Percentiles rank a stretch among this genome's conserved stretches.
Conservation (phyloP, 1,140 invertebrate genomes). For the Zaprionus tsacasi region DNA sequence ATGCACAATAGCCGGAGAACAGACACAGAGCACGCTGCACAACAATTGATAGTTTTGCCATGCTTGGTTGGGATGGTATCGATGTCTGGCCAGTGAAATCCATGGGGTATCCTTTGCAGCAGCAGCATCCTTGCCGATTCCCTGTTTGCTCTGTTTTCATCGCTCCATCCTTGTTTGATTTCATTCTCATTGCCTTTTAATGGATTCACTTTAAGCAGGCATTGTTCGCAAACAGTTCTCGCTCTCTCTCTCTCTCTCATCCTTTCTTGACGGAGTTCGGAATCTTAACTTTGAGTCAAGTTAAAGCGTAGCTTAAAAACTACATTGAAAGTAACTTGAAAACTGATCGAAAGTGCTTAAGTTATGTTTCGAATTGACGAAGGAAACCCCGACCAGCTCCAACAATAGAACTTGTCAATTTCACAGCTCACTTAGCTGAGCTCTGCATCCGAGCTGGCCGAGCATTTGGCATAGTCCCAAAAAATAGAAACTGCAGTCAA, state of each 20-base stretch:
- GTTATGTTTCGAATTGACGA: not conserved
- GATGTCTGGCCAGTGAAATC: not conserved
- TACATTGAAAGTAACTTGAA: not conserved
- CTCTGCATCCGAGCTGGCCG: constrained; percentile 1
- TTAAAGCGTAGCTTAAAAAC: not conserved
- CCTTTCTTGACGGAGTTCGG: not conserved
- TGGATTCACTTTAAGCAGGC: constrained; percentile 33
- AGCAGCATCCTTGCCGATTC: not conserved
- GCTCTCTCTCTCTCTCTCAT: constrained; percentile 3
- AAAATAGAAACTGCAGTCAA: constrained; percentile 11
- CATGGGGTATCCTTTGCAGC: constrained; percentile 11
- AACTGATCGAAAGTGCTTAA: constrained; percentile 1
- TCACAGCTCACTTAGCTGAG: constrained; percentile 5
- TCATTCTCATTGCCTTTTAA: constrained; percentile 31
- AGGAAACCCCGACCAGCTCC: not conserved
- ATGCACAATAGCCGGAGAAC: constrained; percentile 63
- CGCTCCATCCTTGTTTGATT: constrained; percentile 20
- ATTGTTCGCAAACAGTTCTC: constrained; percentile 15
- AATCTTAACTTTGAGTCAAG: not conserved
- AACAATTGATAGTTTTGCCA: constrained; percentile 59
- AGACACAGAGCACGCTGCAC: constrained; percentile 26
- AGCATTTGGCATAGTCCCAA: not conserved
- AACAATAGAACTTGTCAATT: constrained; percentile 8
- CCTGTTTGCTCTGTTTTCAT: not conserved
- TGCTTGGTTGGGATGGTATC: constrained; percentile 38